Evolutionary conservation across 2,113 vertebrate species (phyloP), one percentile per base, ranked within the genome.

Genomic region (Hymenochirus boettgeri): DNA sequence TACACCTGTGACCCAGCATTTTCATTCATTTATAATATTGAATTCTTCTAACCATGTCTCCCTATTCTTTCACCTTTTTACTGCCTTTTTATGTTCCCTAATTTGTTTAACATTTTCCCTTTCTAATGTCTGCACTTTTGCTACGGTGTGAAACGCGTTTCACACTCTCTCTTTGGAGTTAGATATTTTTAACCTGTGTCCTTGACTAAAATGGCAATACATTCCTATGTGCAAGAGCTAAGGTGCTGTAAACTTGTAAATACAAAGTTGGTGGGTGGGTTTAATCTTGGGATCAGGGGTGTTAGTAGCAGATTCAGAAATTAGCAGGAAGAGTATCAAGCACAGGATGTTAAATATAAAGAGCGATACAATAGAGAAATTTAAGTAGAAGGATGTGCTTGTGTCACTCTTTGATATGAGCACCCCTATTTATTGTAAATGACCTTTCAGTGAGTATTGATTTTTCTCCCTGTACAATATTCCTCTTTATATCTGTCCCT

Each of bases 191-290:
- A 42, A 65, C 13, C n/a, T 51, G 13, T 56, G 58, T 66, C 64
- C 55, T 57, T 39, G 24, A 58, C 18, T 66, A 2, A 58, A 66
- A 69, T 60, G 65, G 65, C 65, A 69, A 69, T 69, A 69, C 65
- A 60, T 69, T 69, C 65, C 65, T 59, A 60, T 51, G 47, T 45
- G 57, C 56, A 45, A 46, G 35, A 59, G 65, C 23, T 60, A 59
- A 25, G 65, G 65, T 69, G 57, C 65, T 69, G 57, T 69, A 60
- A 21, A 23, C 31, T 60, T 69, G 65, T 69, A 69, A 53, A 69
- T 69, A 69, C 47, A 26, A n/a, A 52, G 31, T 31, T 46, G 62
- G 24, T 27, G 52, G 54, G 45, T 51, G 45, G 64, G 64, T 18
- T 29, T 31, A 51, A 24, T 66, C 19, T 22, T 59, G 35, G 52